phyloP scores from a whole-genome alignment of 2,888 invertebrate genomes.

The Chymomyza procnemis region DNA sequence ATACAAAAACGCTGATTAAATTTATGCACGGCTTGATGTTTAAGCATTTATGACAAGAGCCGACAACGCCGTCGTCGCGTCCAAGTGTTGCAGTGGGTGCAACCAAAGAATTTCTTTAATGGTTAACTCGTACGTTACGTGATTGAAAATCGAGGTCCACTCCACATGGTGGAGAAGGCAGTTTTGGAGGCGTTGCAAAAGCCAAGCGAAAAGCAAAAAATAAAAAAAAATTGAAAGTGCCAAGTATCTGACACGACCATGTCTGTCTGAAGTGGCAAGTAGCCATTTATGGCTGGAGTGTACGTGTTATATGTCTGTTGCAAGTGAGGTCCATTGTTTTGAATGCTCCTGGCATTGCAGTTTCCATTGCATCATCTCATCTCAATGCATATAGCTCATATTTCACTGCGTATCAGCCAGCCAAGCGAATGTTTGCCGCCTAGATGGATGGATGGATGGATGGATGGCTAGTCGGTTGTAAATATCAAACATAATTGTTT shows the following conservation, averaged over 20 bases:
- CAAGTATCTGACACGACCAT: constrained; percentile 16
- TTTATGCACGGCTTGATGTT: constrained; percentile 45
- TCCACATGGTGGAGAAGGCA: neutral
- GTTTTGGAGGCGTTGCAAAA: constrained; percentile 39
- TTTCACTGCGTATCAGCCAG: constrained; percentile 35
- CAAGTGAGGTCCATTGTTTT: constrained; percentile 24
- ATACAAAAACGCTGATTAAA: constrained; percentile 47
- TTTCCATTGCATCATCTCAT: constrained; percentile 42
- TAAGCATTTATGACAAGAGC: constrained; percentile 41
- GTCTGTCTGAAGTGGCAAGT: neutral
- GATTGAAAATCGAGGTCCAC: constrained; percentile 37
- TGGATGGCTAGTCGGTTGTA: constrained; percentile 38
- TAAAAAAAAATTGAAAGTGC: constrained; percentile 53
- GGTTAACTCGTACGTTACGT: constrained; percentile 53
- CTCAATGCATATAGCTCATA: constrained; percentile 45
- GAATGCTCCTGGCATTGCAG: constrained; percentile 45
- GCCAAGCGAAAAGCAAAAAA: constrained; percentile 26
- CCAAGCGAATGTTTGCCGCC: neutral
- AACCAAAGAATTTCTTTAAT: constrained; percentile 61
- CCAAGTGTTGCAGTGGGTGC: constrained; percentile 34
- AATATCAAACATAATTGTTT: constrained; percentile 68
- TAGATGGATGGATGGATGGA: neutral
- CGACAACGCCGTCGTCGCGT: constrained; percentile 12
- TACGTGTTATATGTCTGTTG: constrained; percentile 10
- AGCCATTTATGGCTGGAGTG: constrained; percentile 3